Evolutionary conservation across 2,888 invertebrate genomes (phyloP), one percentile per base, ranked within the genome.

Genomic region (Erebia ligea): DNA sequence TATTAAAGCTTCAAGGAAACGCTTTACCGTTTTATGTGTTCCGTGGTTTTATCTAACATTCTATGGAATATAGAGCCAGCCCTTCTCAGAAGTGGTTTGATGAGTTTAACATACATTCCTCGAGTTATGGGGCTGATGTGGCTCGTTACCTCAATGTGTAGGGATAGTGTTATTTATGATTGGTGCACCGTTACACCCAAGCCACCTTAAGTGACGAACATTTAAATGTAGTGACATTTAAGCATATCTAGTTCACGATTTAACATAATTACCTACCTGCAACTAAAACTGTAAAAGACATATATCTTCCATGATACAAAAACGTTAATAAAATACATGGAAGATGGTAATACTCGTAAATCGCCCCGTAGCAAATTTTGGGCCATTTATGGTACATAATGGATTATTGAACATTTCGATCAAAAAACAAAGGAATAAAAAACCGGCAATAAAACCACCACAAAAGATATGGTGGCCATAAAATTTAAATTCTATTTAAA

Each of bases 401-500:
- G 64, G 50, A 64, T 68, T 68, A 68, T 58, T 45, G 56, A 58
- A 69, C 58, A 63, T 71, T 67, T 67, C 56, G 58, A 68, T 54
- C 45, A 56, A 13, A 52, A 65, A 63, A 42, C 58, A 54, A 69
- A 69, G 48, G 68, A 63, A 66, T 56, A 67, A 63, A 54, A 72
- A 69, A 56, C 34, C 34, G 4, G 45, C 63, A 68, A 73, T 68
- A 70, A 68, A 74, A 67, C 21, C 52, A 67, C 61, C 48, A 54
- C 54, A n/a, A 72, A 73, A 73, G 58, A 80, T 77, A 75, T 72
- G 76, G 75, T 74, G 72, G 76, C 75, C 79, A 79, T 80, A 79
- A 77, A 80, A 88, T 86, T 86, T 82, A 81, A 84, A 89, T 86
- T 87, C 87, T 88, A 89, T 88, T 88, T 86, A 85, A 86, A 87